Evolutionary conservation across 2,888 invertebrate species (phyloP).

Genomic region (Phytoseiulus persimilis): DNA sequence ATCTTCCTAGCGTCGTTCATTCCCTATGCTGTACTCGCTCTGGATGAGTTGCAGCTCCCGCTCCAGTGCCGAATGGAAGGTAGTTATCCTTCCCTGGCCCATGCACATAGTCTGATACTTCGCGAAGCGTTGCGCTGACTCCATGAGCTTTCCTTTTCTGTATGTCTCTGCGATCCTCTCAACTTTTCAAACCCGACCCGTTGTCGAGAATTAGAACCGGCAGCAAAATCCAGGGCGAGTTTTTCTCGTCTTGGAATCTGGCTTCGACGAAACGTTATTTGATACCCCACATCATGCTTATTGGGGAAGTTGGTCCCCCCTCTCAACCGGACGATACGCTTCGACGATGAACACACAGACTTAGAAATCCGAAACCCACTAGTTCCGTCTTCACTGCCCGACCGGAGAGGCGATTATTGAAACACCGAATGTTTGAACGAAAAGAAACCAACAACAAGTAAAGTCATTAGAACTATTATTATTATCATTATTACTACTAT

Average conservation of each 20-base stretch:
- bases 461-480: background rate
- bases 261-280: background rate
- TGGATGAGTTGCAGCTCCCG: background rate
- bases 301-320: background rate
- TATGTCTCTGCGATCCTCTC: background rate
- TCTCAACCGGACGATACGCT: background rate
- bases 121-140: background rate
- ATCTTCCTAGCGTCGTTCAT: background rate
- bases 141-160: background rate
- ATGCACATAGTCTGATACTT: background rate
- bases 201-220: background rate
- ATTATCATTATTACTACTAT: background rate
- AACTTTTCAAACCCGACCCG: background rate
- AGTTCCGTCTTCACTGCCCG: constrained; percentile 5
- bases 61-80: background rate
- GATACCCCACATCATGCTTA: background rate
- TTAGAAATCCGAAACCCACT: background rate
- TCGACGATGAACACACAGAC: background rate
- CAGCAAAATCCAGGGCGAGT: background rate
- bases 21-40: background rate
- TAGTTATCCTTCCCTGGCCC: background rate
- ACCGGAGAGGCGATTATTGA: background rate
- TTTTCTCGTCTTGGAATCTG: background rate
- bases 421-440: background rate
- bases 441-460: background rate